A percentile compares a stretch with the other conserved stretches of the same genome.
phyloP scores from a whole-genome alignment of 1,140 invertebrate genomes.

The Riptortus pedestris region DNA sequence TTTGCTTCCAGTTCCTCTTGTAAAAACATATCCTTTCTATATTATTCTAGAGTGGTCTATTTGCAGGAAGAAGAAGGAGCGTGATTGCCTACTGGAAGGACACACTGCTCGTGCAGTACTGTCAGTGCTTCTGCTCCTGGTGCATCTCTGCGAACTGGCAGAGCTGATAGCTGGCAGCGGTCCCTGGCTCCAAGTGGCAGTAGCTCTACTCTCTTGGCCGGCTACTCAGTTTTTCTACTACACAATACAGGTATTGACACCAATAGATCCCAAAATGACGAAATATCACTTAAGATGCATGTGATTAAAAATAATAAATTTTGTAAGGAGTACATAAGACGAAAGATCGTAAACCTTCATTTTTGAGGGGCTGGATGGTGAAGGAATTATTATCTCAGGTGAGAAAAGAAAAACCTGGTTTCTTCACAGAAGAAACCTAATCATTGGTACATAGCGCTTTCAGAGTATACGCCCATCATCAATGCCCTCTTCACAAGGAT shows the following conservation, averaged over 20 bases:
- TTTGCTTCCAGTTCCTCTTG: no score
- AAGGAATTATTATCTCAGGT: not conserved
- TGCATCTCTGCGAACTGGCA: constrained; percentile 21
- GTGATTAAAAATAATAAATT: not conserved
- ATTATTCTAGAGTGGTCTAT: no score
- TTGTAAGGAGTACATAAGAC: not conserved
- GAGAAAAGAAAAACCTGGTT: not conserved
- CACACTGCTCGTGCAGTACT: constrained; percentile 23
- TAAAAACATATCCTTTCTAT: no score
- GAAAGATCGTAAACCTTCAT: no score
- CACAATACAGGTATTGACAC: constrained; percentile 11
- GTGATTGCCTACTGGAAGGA: constrained; percentile 4
- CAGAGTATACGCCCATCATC: no score
- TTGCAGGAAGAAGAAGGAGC: constrained; percentile 6
- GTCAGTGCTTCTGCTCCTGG: constrained; percentile 23
- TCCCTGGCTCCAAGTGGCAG: constrained; percentile 5
- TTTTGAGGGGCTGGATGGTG: no score
- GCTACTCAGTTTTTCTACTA: constrained; percentile 24
- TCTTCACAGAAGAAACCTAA: no score
- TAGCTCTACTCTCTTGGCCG: not conserved
- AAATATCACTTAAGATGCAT: not conserved
- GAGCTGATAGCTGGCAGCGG: constrained; percentile 19
- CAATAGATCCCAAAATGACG: not conserved
- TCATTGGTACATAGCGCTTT: no score
- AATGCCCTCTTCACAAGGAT: no score